Evolutionary conservation across 1,140 invertebrate genomes (phyloP), one percentile per base, ranked within the genome.

Genomic region (Lethrus apterus): DNA sequence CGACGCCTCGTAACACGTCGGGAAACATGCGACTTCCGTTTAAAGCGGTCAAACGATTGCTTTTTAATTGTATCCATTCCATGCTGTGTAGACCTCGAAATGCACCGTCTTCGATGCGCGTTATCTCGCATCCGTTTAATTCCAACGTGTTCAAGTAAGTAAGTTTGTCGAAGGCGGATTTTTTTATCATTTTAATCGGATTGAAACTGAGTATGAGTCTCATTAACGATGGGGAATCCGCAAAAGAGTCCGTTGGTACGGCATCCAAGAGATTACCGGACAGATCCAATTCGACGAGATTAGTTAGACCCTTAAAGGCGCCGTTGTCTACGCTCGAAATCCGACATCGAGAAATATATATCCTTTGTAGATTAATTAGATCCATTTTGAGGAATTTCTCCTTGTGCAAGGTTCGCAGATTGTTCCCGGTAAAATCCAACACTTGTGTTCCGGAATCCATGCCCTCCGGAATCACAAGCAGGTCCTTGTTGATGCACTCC

Each of bases 211-310:
- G 64, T 19, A 79, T 77, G 4, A 94, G 74, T 44, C 82, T 78
- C 83, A 92, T 91, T 44, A 94, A 67, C 2, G 82, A 81, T 20
- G 80, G 77, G 55, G 81, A 84, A 58, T 85, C 84, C 5, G 76
- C 65, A 55, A 93, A 88, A 9, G 85, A 83, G 24, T 78, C 75
- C 10, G 81, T 80, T 2, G 90, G 89, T 50, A 93, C 75, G 24
- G 77, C 67, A 19, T 79, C 77, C 50, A 93, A 68, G 36, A 79
- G 74, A 67, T 94, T 94, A 52, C 84, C 77, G 5, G 84, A 86
- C 1, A 94, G 69, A 70, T 94, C 90, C 50, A 94, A 69, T 65
- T 93, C 89, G 2, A 94, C 86, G n/a, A 94, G 70, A 63, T 93
- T 93, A 7, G 83, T 83, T 14, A 94, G 71, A 1, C 89, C 87